Percentiles rank a stretch among this genome's conserved stretches.
phyloP scores from a whole-genome alignment of 2,113 vertebrate genomes.

The Benitochromis conjunctus region DNA sequence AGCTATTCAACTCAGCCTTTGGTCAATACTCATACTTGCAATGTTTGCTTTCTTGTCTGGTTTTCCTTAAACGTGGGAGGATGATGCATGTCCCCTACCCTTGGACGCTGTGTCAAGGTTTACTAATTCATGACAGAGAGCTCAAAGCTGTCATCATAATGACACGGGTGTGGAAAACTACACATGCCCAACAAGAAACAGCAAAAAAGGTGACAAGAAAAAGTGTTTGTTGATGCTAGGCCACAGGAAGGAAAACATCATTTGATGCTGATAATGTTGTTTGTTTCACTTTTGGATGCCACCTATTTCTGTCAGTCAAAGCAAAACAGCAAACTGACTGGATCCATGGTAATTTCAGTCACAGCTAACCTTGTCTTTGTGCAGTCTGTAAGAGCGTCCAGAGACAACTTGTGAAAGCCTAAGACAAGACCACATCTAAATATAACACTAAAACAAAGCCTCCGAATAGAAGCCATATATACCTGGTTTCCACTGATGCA shows the following conservation, averaged over 20 bases:
- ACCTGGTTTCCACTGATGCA: neutral
- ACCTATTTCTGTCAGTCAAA: neutral
- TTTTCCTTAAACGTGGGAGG: neutral
- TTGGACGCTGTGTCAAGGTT: neutral
- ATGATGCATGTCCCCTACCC: neutral
- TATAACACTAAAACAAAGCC: neutral
- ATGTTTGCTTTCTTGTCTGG: conserved; percentile 12
- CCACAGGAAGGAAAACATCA: neutral
- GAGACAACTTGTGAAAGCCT: neutral
- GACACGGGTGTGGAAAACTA: neutral
- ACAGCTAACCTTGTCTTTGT: neutral
- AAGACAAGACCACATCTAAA: neutral
- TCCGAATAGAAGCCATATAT: neutral
- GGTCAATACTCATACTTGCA: neutral
- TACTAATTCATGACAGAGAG: neutral
- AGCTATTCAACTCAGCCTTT: neutral
- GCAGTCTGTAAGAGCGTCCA: neutral
- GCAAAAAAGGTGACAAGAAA: neutral
- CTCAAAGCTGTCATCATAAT: neutral
- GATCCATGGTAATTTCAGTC: neutral
- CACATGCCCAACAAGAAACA: neutral
- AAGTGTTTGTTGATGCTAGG: neutral
- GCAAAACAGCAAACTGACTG: neutral
- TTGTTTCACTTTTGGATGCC: neutral
- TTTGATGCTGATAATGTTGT: neutral